phyloP scores from a whole-genome alignment of 30 jellyfish, hydroid and myxozoan species.

The Clytia hemisphaerica region DNA sequence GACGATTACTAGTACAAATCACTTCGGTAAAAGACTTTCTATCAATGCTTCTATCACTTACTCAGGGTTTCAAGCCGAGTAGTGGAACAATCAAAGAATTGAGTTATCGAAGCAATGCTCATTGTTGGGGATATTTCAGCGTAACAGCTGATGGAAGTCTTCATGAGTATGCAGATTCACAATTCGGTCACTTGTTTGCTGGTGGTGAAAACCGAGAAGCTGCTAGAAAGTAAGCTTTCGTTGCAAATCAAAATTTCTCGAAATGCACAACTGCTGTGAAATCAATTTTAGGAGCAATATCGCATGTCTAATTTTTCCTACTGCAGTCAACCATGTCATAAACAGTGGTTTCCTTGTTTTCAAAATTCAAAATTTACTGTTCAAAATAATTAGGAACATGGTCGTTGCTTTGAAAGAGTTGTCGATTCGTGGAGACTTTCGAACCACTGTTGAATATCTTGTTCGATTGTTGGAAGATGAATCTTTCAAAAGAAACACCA shows the following conservation, averaged over 20 bases:
- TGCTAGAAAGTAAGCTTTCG: conserved; percentile 77
- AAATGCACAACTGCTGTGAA: too few relatives aligned
- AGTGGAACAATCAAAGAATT: conserved; percentile 86
- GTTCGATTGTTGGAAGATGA: conserved; percentile 73
- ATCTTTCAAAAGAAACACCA: conserved; percentile 50
- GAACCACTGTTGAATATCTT: conserved; percentile 90
- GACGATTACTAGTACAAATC: too few relatives aligned
- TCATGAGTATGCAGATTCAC: conserved; percentile 95
- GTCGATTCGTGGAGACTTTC: conserved; percentile 90
- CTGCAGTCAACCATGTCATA: too few relatives aligned
- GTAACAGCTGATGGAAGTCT: conserved; percentile 92
- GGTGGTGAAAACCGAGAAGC: conserved; percentile 91
- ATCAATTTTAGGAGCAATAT: too few relatives aligned
- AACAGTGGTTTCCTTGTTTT: too few relatives aligned
- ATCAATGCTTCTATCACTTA: neutral
- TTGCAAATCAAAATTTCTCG: too few relatives aligned
- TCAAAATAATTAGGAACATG: conserved; percentile 84
- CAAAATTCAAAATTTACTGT: too few relatives aligned
- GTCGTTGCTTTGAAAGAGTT: conserved; percentile 87
- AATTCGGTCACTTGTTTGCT: conserved; percentile 92
- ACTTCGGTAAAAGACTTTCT: neutral
- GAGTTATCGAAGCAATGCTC: conserved; percentile 77
- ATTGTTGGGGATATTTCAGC: conserved; percentile 96
- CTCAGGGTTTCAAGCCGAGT: conserved; percentile 96
- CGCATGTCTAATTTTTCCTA: too few relatives aligned